phyloP scores from a whole-genome alignment of 2,113 vertebrate species.

The Triplophysa tibetana region DNA sequence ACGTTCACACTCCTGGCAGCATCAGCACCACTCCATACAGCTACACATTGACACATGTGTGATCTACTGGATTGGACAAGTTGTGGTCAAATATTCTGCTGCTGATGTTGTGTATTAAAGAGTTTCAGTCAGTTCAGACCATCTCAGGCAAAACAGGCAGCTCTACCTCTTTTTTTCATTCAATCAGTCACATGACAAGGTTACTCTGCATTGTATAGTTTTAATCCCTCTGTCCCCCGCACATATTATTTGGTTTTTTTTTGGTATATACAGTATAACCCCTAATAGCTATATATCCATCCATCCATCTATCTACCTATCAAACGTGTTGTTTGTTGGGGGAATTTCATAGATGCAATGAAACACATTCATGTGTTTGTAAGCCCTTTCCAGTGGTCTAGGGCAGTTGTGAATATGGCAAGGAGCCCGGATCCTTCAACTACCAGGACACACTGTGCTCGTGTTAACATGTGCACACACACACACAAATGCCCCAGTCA shows the following conservation, averaged over 20 bases:
- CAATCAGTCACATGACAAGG: not conserved
- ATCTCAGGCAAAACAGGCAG: not conserved
- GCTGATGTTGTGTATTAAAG: too few species aligned
- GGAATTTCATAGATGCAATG: too few species aligned
- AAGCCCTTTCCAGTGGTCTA: not conserved
- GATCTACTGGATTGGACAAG: too few species aligned
- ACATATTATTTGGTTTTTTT: not conserved
- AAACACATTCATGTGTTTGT: not conserved
- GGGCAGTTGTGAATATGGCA: not conserved
- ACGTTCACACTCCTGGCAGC: not conserved
- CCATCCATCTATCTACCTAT: not conserved
- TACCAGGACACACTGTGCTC: not conserved
- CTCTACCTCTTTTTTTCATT: not conserved
- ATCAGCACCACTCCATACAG: not conserved
- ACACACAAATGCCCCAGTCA: constrained; percentile 15
- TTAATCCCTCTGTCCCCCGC: too few species aligned
- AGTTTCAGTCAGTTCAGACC: not conserved
- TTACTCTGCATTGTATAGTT: too few species aligned
- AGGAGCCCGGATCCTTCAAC: not conserved
- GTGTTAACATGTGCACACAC: not conserved
- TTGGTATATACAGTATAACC: too few species aligned
- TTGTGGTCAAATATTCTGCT: too few species aligned
- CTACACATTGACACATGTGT: not conserved
- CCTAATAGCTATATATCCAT: too few species aligned
- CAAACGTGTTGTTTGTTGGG: too few species aligned